Evolutionary conservation across 2,888 invertebrate species (phyloP).

Genomic region (Blastobasis adustella): DNA sequence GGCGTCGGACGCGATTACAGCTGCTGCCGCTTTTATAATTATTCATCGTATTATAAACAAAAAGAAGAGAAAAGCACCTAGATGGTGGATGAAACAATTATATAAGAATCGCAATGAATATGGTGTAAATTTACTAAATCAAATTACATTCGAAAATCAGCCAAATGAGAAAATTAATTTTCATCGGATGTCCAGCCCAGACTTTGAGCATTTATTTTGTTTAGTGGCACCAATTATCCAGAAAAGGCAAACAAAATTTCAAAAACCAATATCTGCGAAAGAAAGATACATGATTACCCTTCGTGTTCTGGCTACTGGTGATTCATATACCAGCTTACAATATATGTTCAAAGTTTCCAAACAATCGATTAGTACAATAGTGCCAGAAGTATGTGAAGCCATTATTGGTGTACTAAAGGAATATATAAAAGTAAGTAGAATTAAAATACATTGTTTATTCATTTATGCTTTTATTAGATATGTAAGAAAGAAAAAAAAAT

Average conservation of each 20-base stretch:
- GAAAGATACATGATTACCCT: neutral
- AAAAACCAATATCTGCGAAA: neutral
- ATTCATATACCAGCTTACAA: neutral
- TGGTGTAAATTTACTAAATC: too few species aligned
- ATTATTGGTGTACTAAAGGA: neutral
- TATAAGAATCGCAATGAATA: too few species aligned
- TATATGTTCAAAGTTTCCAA: too few species aligned
- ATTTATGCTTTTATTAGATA: neutral
- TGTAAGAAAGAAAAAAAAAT: neutral
- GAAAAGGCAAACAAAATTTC: neutral
- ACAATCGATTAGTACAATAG: too few species aligned
- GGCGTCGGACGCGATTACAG: too few species aligned
- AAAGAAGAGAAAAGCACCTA: too few species aligned
- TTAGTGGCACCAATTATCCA: neutral
- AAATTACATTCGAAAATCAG: too few species aligned
- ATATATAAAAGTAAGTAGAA: neutral
- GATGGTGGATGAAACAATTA: too few species aligned
- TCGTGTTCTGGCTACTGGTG: neutral
- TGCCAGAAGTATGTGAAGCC: too few species aligned
- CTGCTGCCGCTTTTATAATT: too few species aligned
- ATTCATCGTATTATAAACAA: too few species aligned
- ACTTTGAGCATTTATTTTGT: conserved; percentile 1
- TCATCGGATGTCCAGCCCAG: neutral
- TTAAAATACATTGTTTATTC: neutral
- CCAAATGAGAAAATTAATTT: too few species aligned